Evolutionary conservation across 2,797 vertebrate species (phyloP).

Genomic region (Pseudomugil gertrudae): DNA sequence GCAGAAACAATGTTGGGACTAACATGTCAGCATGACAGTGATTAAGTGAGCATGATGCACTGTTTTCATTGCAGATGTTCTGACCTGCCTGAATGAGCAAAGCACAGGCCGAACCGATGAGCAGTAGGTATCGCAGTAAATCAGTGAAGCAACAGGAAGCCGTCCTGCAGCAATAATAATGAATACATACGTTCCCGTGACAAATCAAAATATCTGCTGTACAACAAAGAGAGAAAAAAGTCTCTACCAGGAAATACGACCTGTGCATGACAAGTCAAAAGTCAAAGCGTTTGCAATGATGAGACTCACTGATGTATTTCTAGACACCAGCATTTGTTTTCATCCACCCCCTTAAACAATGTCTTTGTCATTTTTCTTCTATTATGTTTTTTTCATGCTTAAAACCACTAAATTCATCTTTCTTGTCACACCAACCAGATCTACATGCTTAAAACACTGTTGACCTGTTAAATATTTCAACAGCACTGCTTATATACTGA

Average conservation of each 20-base stretch:
- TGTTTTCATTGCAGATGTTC: background rate
- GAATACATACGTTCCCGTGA: background rate
- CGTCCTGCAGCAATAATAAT: background rate
- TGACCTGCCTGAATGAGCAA: background rate
- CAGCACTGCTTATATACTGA: no score
- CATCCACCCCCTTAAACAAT: no score
- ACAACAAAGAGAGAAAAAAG: background rate
- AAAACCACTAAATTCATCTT: background rate
- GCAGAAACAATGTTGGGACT: background rate
- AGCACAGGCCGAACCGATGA: background rate
- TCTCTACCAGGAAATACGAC: background rate
- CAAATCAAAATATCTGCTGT: background rate
- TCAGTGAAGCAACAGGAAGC: background rate
- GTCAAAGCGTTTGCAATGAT: no score
- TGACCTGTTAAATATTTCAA: no score
- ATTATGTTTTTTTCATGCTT: no score
- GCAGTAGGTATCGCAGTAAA: background rate
- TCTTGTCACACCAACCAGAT: background rate
- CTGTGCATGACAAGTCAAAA: background rate
- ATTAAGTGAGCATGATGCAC: background rate
- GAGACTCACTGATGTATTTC: no score
- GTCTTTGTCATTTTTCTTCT: no score
- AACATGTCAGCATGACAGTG: background rate
- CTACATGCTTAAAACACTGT: background rate
- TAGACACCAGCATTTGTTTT: no score